phyloP scores from a whole-genome alignment of 2,888 invertebrate genomes.

The Pardosa pseudoannulata region DNA sequence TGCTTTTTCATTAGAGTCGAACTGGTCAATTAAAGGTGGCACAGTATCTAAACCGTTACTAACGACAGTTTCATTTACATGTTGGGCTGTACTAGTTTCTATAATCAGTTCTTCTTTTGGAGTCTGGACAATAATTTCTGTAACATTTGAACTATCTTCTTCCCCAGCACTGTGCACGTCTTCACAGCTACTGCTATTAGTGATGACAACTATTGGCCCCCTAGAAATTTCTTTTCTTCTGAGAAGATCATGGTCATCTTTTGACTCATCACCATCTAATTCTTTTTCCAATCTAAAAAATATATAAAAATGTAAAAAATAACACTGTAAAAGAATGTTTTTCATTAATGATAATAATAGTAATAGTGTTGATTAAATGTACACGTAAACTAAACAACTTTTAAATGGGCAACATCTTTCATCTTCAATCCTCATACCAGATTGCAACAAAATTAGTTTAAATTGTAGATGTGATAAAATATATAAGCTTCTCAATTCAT shows the following conservation, averaged over 20 bases:
- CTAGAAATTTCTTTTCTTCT: conserved; percentile 41
- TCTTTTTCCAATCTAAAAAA: conserved; percentile 72
- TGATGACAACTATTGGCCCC: conserved; percentile 61
- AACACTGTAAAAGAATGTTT: too few species aligned
- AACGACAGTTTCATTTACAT: background rate
- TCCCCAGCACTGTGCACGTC: conserved; percentile 56
- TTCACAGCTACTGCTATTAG: conserved; percentile 63
- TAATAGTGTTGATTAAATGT: too few species aligned
- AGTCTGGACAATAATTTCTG: background rate
- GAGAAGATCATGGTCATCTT: conserved; percentile 2
- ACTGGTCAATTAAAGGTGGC: background rate
- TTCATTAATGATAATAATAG: too few species aligned
- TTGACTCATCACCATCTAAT: conserved; percentile 69
- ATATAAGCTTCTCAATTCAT: too few species aligned
- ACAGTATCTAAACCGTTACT: background rate
- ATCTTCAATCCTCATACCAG: too few species aligned
- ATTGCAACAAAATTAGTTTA: too few species aligned
- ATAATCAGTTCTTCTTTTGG: background rate
- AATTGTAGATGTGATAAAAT: too few species aligned
- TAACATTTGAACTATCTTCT: conserved; percentile 6
- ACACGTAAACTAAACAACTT: too few species aligned
- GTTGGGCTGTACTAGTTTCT: background rate
- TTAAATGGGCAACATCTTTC: too few species aligned
- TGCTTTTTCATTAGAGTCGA: background rate
- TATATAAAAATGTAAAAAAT: background rate